Evolutionary conservation across 2,797 vertebrate species (phyloP).

Genomic region (Linurgus olivaceus): DNA sequence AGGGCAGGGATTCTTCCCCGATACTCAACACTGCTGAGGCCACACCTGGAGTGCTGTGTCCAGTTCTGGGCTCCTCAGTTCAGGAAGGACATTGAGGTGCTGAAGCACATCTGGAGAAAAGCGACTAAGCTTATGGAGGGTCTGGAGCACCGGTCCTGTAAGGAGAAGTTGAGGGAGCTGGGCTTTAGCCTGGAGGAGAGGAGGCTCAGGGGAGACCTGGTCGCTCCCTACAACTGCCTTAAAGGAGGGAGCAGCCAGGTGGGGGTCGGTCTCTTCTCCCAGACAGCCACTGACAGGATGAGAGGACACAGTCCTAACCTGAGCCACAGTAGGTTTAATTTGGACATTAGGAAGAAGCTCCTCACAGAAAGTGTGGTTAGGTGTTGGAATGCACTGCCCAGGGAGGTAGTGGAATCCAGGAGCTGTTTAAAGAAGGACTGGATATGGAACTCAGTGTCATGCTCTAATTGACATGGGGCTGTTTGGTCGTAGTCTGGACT

Average conservation of each 20-base stretch:
- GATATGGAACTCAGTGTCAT: background rate
- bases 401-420: background rate
- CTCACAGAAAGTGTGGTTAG: accelerated
- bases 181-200: background rate
- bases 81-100: background rate
- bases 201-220: background rate
- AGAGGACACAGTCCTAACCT: background rate
- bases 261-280: background rate
- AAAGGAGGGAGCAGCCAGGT: background rate
- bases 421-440: background rate
- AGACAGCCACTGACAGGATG: background rate
- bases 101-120: background rate
- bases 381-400: background rate
- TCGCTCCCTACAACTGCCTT: background rate
- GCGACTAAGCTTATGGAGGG: background rate
- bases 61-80: background rate
- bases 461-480: background rate
- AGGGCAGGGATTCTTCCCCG: background rate
- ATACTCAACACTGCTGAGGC: background rate
- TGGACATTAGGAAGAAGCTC: background rate
- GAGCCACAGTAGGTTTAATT: background rate
- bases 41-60: background rate
- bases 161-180: background rate
- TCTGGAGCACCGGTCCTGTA: background rate
- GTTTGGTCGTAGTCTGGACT: background rate